phyloP scores from a whole-genome alignment of 2,888 invertebrate species.

The Tachina lurida region DNA sequence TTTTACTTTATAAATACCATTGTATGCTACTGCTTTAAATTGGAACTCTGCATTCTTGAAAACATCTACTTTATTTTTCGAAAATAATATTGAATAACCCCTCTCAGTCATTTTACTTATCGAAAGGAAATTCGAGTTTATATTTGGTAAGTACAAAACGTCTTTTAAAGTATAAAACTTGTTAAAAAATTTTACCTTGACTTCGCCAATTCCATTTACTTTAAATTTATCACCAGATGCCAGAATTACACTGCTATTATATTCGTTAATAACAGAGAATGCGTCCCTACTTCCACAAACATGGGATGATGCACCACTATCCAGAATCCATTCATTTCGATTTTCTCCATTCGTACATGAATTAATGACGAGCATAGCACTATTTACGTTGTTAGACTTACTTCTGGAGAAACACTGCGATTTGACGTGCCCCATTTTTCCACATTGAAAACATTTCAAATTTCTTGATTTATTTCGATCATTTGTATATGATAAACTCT shows the following conservation, averaged over 20 bases:
- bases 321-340: background rate
- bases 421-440: background rate
- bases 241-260: background rate
- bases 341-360: too few species aligned
- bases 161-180: conserved; percentile 23
- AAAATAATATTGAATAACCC: background rate
- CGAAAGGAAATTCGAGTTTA: too few species aligned
- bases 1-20: conserved; percentile 16
- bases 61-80: background rate
- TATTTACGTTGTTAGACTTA: too few species aligned
- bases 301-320: conserved; percentile 7
- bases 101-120: too few species aligned
- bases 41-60: background rate
- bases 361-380: too few species aligned
- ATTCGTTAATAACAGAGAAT: background rate
- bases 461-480: background rate
- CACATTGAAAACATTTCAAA: background rate
- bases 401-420: too few species aligned
- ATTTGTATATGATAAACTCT: background rate
- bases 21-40: background rate
- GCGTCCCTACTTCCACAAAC: background rate
- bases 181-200: background rate
- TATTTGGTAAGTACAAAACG: too few species aligned
- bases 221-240: background rate
- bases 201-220: background rate